Evolutionary conservation across 2,888 invertebrate species (phyloP), one percentile per base, ranked within the genome.

Genomic region (Idaea straminata): DNA sequence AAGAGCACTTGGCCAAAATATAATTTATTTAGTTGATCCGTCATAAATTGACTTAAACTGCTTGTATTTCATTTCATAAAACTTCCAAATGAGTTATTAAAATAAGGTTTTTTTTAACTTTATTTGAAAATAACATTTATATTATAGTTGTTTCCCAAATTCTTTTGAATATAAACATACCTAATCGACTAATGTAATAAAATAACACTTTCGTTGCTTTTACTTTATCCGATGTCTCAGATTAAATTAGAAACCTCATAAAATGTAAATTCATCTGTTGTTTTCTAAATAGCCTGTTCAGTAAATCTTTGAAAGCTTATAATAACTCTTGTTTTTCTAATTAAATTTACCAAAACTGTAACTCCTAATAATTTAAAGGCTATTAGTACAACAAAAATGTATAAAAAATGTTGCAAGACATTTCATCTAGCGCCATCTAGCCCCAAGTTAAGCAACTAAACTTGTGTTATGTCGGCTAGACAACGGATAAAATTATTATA

Each of bases 1-100:
- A 74, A 63, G 67, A 68, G 34, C 75, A 67, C 70, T 74, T 70
- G 72, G 62, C 68, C 68, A 64, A 69, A 70, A 70, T 69, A 72
- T 64, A 69, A 62, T 61, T 64, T 62, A 59, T 62, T 66, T 61
- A 60, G 60, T 15, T 57, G 57, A 35, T 36, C 60, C 62, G 34
- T 25, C 59, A 63, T 61, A 63, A 61, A 61, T 64, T 62, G 36
- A 7, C 10, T 34, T 64, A 34, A n/a, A 13, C 35, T 35, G 35
- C 10, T n/a, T 61, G 57, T 61, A 69, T 58, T 47, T 47, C 47
- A 58, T 58, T 58, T 58, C 58, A 16, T 58, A 58, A 58, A 58
- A 58, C 10, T 6, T 47, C 10, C 47, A 47, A 47, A 68, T 64
- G 65, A 64, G 62, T 57, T 60, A 58, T 64, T 66, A 62, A 61